Percentiles rank a stretch among this genome's conserved stretches.
phyloP scores from a whole-genome alignment of 1,140 invertebrate species.

The Drosophila triauraria region DNA sequence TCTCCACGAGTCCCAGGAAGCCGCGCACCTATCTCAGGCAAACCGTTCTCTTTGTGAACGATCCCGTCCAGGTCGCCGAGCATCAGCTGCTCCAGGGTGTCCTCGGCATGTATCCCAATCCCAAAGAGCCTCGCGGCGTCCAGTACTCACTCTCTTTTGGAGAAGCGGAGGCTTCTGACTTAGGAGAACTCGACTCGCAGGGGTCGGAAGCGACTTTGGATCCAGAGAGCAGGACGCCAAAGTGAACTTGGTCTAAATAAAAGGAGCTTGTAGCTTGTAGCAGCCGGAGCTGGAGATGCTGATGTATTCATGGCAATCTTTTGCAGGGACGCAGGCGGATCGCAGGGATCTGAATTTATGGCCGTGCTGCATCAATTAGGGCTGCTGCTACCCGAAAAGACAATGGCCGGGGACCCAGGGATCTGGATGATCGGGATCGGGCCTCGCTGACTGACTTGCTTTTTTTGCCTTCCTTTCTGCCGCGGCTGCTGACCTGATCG shows the following conservation, averaged over 20 bases:
- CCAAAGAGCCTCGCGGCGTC: constrained; percentile 16
- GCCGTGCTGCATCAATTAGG: constrained; percentile 81
- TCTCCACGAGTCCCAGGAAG: constrained; percentile 35
- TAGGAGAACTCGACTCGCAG: neutral
- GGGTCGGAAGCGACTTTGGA: neutral
- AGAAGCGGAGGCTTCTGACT: neutral
- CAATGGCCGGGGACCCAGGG: constrained; percentile 43
- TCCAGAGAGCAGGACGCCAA: neutral
- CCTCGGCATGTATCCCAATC: constrained; percentile 30
- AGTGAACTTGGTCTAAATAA: constrained; percentile 42
- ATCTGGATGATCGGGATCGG: constrained; percentile 19
- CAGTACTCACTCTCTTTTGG: constrained; percentile 35
- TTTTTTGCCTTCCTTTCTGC: constrained; percentile 11
- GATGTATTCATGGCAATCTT: constrained; percentile 74
- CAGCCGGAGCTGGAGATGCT: constrained; percentile 10
- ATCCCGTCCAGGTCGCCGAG: neutral
- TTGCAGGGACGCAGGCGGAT: constrained; percentile 23
- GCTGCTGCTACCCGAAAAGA: constrained; percentile 68
- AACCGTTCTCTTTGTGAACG: constrained; percentile 26
- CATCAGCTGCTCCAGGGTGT: constrained; percentile 25
- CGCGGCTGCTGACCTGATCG: constrained; percentile 63
- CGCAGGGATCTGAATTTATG: constrained; percentile 71
- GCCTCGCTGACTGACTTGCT: constrained; percentile 29
- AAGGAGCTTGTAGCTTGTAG: constrained; percentile 14
- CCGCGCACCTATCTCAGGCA: constrained; percentile 47